Conservation (phyloP, 1,140 invertebrate species). For the Matsumurasca onukii region DNA sequence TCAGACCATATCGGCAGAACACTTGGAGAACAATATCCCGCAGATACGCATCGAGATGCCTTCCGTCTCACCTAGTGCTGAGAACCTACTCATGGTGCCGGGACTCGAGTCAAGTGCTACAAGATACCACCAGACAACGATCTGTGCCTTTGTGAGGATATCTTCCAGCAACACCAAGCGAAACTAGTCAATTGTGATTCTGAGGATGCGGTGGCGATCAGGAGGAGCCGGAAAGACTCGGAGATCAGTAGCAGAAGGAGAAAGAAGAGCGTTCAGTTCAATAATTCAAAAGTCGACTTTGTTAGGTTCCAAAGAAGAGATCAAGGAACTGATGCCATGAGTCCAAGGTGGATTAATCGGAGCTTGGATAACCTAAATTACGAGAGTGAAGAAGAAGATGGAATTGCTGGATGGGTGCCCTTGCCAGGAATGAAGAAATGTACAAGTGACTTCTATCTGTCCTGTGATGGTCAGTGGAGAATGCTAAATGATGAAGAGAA, state of each 20-base stretch:
- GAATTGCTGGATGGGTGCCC: constrained; percentile 33
- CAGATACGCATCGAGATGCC: constrained; percentile 32
- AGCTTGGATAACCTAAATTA: constrained; percentile 23
- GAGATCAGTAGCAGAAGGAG: no score
- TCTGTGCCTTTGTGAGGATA: constrained; percentile 40
- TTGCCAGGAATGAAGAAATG: constrained; percentile 33
- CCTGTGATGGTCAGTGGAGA: constrained; percentile 37
- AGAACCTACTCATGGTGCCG: constrained; percentile 36
- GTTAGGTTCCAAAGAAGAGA: constrained; percentile 24
- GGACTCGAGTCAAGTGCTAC: constrained; percentile 37
- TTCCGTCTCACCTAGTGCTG: constrained; percentile 19
- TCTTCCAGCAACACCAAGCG: constrained; percentile 44
- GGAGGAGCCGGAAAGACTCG: constrained; percentile 6
- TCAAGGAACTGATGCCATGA: constrained; percentile 29
- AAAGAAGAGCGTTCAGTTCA: neutral
- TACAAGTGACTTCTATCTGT: constrained; percentile 40
- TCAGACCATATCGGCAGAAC: constrained; percentile 6
- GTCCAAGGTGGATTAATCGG: constrained; percentile 15
- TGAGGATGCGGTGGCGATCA: constrained; percentile 41
- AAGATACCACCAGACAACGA: constrained; percentile 38
- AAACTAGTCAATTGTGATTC: constrained; percentile 42
- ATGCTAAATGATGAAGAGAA: constrained; percentile 10
- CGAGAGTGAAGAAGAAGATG: neutral
- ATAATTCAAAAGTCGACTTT: constrained; percentile 7
- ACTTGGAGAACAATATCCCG: constrained; percentile 26